These are phyloP conservation scores for Hirundichthys speculiger DNA, from an alignment of 2,113 vertebrate species.

Conservation along the genomic window DNA sequence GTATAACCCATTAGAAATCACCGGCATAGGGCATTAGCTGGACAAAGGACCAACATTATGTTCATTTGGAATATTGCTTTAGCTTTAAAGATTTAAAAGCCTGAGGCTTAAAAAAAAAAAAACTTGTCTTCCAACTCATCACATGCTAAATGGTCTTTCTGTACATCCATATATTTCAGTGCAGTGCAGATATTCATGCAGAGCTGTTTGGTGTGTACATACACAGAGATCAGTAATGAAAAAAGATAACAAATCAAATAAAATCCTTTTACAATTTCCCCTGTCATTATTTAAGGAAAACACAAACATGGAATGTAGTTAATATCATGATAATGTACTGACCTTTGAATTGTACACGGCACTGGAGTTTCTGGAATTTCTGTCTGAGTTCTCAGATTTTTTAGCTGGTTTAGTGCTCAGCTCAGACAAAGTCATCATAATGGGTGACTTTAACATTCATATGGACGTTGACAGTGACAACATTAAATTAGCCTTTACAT, in stretches of 20 bases:
- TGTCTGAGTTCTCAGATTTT: no score
- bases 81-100: not conserved
- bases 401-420: no score
- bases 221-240: conserved; percentile 11
- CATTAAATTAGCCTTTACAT: no score
- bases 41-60: conserved; percentile 18
- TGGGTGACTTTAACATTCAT: no score
- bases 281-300: not conserved
- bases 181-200: not conserved
- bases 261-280: not conserved
- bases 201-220: not conserved
- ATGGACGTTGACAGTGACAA: no score
- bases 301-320: not conserved
- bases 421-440: no score
- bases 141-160: conserved; percentile 17
- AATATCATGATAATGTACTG: no score
- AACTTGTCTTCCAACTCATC: not conserved
- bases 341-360: no score
- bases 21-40: conserved; percentile 21
- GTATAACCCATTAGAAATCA: conserved; percentile 38
- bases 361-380: no score
- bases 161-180: conserved; percentile 5
- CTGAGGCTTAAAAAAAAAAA: not conserved
- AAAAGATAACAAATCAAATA: conserved; percentile 11
- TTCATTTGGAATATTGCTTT: conserved; percentile 4